A percentile compares a stretch with the other conserved stretches of the same genome.
These are phyloP conservation scores for Scaeva pyrastri DNA, from an alignment of 2,888 invertebrate genomes.

Conservation along the genomic window DNA sequence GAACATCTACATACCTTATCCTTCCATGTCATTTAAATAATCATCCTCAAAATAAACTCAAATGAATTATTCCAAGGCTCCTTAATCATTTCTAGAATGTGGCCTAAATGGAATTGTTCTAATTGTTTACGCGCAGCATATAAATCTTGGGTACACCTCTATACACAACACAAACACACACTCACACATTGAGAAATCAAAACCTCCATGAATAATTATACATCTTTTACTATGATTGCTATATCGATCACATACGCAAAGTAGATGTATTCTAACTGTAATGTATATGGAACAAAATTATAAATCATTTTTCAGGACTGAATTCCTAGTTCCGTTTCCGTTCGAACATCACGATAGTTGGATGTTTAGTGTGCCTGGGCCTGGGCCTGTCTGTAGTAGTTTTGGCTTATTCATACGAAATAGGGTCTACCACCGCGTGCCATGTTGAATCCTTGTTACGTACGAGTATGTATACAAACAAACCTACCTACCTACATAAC, in stretches of 20 bases:
- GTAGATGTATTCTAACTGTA: neutral
- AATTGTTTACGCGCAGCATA: slow-evolving; percentile 24
- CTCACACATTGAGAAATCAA: no score
- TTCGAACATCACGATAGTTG: no score
- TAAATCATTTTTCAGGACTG: slow-evolving; percentile 67
- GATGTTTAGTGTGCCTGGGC: neutral
- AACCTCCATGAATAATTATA: slow-evolving; percentile 46
- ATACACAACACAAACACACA: neutral
- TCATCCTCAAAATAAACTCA: neutral
- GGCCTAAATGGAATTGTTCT: neutral
- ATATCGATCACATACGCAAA: slow-evolving; percentile 32
- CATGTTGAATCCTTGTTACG: no score
- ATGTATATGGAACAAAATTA: slow-evolving; percentile 35
- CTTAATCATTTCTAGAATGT: neutral
- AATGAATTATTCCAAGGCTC: slow-evolving; percentile 23
- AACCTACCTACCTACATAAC: neutral
- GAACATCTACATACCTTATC: neutral
- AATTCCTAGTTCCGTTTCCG: slow-evolving; percentile 46
- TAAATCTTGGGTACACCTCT: slow-evolving; percentile 10
- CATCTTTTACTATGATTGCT: slow-evolving; percentile 48
- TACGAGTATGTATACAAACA: no score
- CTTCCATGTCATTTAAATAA: neutral
- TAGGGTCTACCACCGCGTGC: neutral
- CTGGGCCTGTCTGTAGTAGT: no score
- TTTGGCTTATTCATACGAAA: slow-evolving; percentile 8